These are phyloP conservation scores for Tholera decimalis DNA, from an alignment of 2,888 invertebrate genomes.

Conservation along the genomic window DNA sequence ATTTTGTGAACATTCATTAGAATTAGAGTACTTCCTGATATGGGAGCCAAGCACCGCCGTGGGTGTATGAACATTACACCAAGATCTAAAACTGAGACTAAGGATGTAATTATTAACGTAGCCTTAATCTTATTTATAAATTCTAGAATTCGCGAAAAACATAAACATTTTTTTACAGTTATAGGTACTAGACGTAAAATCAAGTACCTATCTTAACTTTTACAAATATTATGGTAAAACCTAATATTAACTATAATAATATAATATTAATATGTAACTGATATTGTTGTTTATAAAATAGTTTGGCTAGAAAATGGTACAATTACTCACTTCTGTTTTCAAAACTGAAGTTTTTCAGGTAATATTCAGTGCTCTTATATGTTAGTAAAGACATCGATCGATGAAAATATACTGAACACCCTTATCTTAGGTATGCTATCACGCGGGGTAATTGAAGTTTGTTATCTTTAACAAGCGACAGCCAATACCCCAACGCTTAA, in stretches of 20 bases:
- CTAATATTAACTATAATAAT: too few relatives aligned
- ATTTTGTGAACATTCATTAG: constrained; percentile 43
- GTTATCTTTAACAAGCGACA: constrained; percentile 46
- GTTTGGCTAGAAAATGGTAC: background rate
- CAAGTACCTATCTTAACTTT: too few relatives aligned
- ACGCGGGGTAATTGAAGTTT: constrained; percentile 9
- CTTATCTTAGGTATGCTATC: constrained; percentile 25
- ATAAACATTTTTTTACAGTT: too few relatives aligned
- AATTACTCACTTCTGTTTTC: constrained; percentile 32
- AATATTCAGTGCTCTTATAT: constrained; percentile 10
- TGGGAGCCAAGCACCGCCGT: constrained; percentile 8
- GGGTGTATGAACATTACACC: background rate
- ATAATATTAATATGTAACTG: too few relatives aligned
- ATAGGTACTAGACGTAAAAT: too few relatives aligned
- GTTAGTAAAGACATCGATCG: constrained; percentile 24
- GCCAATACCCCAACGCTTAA: constrained; percentile 11
- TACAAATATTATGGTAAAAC: too few relatives aligned
- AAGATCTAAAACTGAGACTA: background rate
- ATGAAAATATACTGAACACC: constrained; percentile 32
- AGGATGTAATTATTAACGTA: background rate
- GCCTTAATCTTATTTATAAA: too few relatives aligned
- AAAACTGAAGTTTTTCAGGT: background rate
- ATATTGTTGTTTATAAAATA: background rate
- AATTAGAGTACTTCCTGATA: constrained; percentile 36
- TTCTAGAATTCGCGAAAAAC: too few relatives aligned